A percentile compares a stretch with the other conserved stretches of the same genome.
Conservation (phyloP, 2,113 vertebrate genomes). For the Setophaga kirtlandii region DNA sequence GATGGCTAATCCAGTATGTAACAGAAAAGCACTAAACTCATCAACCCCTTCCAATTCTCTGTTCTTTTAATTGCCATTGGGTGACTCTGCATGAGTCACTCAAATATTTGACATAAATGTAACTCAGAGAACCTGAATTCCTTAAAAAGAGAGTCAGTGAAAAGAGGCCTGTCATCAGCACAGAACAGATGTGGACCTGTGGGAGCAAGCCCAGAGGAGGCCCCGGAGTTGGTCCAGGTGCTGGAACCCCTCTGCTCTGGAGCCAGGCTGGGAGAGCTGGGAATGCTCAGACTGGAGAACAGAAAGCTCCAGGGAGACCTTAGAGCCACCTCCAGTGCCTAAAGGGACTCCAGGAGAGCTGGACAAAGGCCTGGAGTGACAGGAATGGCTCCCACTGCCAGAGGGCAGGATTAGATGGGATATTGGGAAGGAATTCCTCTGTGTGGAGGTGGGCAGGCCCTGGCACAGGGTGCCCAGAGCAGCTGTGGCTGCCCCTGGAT, state of each 20-base stretch:
- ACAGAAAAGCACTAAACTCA: neutral
- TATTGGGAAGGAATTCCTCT: neutral
- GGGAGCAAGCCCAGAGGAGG: neutral
- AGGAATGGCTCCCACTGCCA: neutral
- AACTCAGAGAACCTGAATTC: neutral
- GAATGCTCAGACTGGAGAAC: neutral
- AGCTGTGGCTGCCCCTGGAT: neutral
- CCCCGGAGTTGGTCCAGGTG: rapidly evolving
- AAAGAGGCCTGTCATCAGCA: neutral
- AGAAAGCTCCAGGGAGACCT: neutral
- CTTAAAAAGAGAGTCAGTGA: neutral
- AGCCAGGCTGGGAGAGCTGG: neutral
- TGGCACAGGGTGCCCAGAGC: neutral
- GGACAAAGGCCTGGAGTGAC: neutral
- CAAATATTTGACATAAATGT: rapidly evolving
- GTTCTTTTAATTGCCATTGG: neutral
- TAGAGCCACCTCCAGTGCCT: neutral
- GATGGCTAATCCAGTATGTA: neutral
- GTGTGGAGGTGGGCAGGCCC: neutral
- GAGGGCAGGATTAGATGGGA: neutral
- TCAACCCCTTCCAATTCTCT: neutral
- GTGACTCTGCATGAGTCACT: neutral
- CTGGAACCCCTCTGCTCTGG: neutral
- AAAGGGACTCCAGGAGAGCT: neutral
- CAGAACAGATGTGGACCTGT: neutral